phyloP scores from a whole-genome alignment of 2,113 vertebrate species.

The Delphinapterus leucas region DNA sequence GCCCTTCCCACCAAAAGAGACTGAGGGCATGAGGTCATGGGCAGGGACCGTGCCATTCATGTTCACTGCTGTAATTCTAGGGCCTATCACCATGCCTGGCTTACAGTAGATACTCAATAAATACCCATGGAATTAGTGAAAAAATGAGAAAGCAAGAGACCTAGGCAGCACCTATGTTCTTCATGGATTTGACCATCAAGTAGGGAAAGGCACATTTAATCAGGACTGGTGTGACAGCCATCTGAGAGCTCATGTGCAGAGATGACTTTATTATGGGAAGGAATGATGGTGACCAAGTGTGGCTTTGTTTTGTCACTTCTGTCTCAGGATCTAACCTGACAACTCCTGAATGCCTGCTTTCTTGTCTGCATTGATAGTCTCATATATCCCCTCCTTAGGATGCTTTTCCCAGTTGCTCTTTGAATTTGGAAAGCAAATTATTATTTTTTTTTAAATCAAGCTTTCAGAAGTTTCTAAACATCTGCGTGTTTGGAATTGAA shows the following conservation, averaged over 20 bases:
- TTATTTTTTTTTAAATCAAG: neutral
- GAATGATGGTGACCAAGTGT: neutral
- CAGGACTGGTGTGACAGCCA: neutral
- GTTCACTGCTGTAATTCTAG: neutral
- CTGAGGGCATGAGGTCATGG: neutral
- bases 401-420: neutral
- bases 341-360: neutral
- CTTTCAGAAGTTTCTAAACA: slow-evolving; percentile 6
- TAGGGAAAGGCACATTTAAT: neutral
- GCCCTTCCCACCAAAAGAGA: neutral
- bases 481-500: neutral
- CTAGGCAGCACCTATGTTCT: neutral
- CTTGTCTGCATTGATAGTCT: neutral
- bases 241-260: neutral
- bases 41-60: neutral
- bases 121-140: neutral
- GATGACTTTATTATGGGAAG: neutral
- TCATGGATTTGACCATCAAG: neutral
- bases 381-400: neutral
- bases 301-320: neutral
- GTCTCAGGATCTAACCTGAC: neutral
- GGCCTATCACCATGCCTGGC: neutral
- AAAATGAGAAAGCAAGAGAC: neutral
- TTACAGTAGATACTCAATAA: neutral
- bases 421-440: neutral